A percentile compares a stretch with the other conserved stretches of the same genome.
phyloP scores from a whole-genome alignment of 1,140 invertebrate species.

The Vanessa tameamea region DNA sequence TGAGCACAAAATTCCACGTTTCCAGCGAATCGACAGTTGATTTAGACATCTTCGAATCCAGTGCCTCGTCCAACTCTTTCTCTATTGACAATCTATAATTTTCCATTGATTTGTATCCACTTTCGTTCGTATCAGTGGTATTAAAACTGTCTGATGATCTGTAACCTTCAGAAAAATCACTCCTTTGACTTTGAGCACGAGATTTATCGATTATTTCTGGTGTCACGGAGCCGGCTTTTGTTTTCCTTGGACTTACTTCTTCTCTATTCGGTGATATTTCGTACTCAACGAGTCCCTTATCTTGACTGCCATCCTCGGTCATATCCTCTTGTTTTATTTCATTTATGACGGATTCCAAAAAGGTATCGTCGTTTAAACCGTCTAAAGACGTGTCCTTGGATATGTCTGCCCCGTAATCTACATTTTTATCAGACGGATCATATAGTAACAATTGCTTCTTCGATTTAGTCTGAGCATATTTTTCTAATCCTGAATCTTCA shows the following conservation, averaged over 20 bases:
- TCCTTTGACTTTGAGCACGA: constrained; percentile 48
- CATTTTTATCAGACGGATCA: constrained; percentile 47
- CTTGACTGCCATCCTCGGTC: constrained; percentile 61
- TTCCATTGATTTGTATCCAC: constrained; percentile 51
- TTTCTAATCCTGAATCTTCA: constrained; percentile 53
- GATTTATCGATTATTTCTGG: constrained; percentile 62
- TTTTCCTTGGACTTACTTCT: constrained; percentile 44
- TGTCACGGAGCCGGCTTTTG: constrained; percentile 52
- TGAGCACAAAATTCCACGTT: constrained; percentile 72
- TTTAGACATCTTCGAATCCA: constrained; percentile 51
- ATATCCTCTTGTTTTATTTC: constrained; percentile 69
- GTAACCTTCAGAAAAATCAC: constrained; percentile 55
- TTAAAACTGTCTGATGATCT: constrained; percentile 60
- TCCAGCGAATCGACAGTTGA: constrained; percentile 64
- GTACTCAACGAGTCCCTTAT: constrained; percentile 71
- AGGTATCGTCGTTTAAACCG: constrained; percentile 62
- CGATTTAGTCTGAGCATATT: constrained; percentile 46
- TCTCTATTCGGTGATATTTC: constrained; percentile 66
- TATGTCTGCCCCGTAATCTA: constrained; percentile 45
- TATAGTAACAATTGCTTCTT: constrained; percentile 42
- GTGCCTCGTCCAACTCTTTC: constrained; percentile 53
- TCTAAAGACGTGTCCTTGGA: constrained; percentile 54
- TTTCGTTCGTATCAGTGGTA: constrained; percentile 54
- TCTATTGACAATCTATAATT: constrained; percentile 58
- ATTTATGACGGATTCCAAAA: constrained; percentile 73